These are phyloP conservation scores for Cynaeus angustus DNA, from an alignment of 2,888 invertebrate species.

Conservation along the genomic window DNA sequence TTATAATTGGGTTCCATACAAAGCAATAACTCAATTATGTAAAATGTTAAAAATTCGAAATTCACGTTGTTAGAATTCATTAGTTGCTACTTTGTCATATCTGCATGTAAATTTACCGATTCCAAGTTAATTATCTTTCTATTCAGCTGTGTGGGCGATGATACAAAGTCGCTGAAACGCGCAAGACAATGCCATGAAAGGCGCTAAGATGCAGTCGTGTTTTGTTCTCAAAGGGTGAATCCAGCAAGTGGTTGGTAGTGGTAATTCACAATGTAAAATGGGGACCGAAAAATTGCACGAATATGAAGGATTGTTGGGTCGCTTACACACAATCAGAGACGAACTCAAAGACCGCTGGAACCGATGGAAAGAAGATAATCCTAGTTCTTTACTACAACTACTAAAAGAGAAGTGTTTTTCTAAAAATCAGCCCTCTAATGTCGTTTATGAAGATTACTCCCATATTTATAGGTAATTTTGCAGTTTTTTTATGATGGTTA, in stretches of 20 bases:
- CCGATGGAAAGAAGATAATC: constrained; percentile 77
- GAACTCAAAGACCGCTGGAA: constrained; percentile 77
- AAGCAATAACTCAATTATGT: background rate
- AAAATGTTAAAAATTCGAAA: background rate
- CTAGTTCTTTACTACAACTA: constrained; percentile 73
- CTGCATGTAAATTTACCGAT: constrained; percentile 6
- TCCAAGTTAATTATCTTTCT: constrained; percentile 10
- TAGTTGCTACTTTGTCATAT: background rate
- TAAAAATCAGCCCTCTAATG: constrained; percentile 60
- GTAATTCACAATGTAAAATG: constrained; percentile 69
- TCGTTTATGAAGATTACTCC: constrained; percentile 74
- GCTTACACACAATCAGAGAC: constrained; percentile 81
- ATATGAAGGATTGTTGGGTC: constrained; percentile 83
- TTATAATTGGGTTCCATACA: constrained; percentile 26
- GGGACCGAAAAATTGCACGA: constrained; percentile 84
- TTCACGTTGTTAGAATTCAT: background rate
- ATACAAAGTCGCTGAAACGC: constrained; percentile 30
- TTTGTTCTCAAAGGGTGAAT: constrained; percentile 37
- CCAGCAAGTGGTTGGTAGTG: constrained; percentile 32
- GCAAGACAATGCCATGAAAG: constrained; percentile 39
- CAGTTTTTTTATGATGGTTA: background rate
- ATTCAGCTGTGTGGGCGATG: constrained; percentile 10
- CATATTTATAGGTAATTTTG: constrained; percentile 78
- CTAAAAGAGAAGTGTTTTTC: constrained; percentile 67
- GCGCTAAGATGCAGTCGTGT: constrained; percentile 45